Evolutionary conservation across 2,113 vertebrate species (phyloP).

Genomic region (Tapirus terrestris): DNA sequence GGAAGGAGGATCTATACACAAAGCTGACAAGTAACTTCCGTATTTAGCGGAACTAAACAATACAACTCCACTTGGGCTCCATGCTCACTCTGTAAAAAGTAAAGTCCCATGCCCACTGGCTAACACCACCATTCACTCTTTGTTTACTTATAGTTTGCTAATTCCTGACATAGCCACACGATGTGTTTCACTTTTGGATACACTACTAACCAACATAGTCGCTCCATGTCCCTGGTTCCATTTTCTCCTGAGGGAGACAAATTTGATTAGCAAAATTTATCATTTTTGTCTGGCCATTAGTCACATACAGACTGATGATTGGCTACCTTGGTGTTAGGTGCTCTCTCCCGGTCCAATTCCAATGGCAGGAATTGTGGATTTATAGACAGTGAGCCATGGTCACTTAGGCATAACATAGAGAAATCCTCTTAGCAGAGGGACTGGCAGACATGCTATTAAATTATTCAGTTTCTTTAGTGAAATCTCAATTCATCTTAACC

Average conservation of each 20-base stretch:
- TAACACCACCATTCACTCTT: neutral
- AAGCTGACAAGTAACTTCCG: neutral
- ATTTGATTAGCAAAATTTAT: neutral
- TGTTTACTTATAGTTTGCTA: neutral
- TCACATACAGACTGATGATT: neutral
- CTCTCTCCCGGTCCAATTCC: neutral
- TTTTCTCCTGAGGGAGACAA: neutral
- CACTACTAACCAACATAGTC: neutral
- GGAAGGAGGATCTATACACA: neutral
- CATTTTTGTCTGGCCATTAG: neutral
- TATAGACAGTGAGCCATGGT: neutral
- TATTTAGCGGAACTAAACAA: neutral
- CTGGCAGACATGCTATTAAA: neutral
- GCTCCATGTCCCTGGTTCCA: neutral
- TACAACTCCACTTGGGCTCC: neutral
- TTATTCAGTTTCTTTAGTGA: neutral
- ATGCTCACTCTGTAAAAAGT: neutral
- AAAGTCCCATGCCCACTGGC: neutral
- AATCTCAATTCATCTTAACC: neutral
- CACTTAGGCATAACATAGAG: neutral
- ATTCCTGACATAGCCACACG: neutral
- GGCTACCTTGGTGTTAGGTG: neutral
- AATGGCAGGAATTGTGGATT: neutral
- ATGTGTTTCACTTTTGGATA: neutral
- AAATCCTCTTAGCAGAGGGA: neutral